A percentile compares a stretch with the other conserved stretches of the same genome.
Conservation (phyloP, 2,888 invertebrate genomes). For the Drosophila borborema region DNA sequence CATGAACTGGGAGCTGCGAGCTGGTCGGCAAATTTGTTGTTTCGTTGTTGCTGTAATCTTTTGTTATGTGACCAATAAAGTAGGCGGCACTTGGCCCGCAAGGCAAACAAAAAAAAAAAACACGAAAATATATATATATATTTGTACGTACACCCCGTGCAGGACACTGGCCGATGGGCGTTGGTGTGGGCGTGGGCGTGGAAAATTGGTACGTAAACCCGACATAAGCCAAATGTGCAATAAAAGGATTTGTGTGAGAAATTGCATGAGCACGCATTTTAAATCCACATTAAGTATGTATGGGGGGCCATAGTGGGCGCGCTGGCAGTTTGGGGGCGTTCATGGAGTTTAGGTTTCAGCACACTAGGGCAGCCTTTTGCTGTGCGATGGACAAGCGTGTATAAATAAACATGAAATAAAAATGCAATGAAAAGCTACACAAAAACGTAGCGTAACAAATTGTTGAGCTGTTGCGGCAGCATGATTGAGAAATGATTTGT, state of each 20-base stretch:
- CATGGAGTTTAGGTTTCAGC: conserved; percentile 10
- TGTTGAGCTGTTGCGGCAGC: conserved; percentile 54
- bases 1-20: conserved; percentile 19
- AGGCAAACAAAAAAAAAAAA: conserved; percentile 37
- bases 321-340: conserved; percentile 1
- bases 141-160: conserved; percentile 21
- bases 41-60: conserved; percentile 71
- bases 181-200: conserved; percentile 28
- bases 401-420: conserved; percentile 69
- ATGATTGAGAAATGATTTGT: conserved; percentile 68
- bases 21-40: conserved; percentile 50
- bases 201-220: conserved; percentile 76
- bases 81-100: conserved; percentile 72
- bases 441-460: conserved; percentile 47
- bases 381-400: conserved; percentile 9
- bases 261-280: conserved; percentile 81
- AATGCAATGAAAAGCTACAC: conserved; percentile 5
- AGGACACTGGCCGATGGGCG: conserved; percentile 34
- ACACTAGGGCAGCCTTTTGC: conserved; percentile 16
- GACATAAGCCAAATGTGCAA: conserved; percentile 81
- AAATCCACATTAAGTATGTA: conserved; percentile 79
- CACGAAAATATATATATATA: conserved; percentile 21
- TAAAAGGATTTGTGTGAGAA: conserved; percentile 82
- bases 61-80: conserved; percentile 81
- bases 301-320: conserved; percentile 41